phyloP scores from a whole-genome alignment of 1,140 invertebrate genomes.

The Orchesella cincta region DNA sequence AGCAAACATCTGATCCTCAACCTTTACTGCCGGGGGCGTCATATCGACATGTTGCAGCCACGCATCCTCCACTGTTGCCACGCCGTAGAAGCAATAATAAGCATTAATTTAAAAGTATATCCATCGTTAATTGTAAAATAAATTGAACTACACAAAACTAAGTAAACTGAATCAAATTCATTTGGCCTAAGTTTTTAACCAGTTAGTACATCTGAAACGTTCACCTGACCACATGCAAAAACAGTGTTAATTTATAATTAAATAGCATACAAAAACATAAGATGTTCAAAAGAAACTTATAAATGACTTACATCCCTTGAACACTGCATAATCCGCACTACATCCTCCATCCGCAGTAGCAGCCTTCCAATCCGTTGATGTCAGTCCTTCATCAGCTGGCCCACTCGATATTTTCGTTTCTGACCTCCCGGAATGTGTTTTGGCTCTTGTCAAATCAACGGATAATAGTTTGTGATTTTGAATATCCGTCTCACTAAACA shows the following conservation, averaged over 20 bases:
- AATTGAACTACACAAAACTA: too few species aligned
- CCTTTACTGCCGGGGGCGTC: too few species aligned
- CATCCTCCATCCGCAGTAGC: slow-evolving; percentile 37
- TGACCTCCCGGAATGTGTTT: slow-evolving; percentile 10
- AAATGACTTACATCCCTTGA: slow-evolving; percentile 40
- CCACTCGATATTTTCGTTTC: neutral
- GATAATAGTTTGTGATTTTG: neutral
- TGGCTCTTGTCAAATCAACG: neutral
- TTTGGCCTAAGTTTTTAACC: slow-evolving; percentile 35
- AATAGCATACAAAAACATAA: neutral
- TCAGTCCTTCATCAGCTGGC: neutral
- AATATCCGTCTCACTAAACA: too few species aligned
- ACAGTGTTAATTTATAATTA: neutral
- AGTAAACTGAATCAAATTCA: too few species aligned
- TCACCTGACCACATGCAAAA: slow-evolving; percentile 19
- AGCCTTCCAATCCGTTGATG: slow-evolving; percentile 33
- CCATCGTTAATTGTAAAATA: too few species aligned
- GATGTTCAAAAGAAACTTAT: neutral
- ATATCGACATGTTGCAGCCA: too few species aligned
- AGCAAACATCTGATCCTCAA: too few species aligned
- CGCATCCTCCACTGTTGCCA: too few species aligned
- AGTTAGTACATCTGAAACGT: slow-evolving; percentile 30
- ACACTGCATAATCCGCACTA: slow-evolving; percentile 46
- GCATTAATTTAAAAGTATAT: too few species aligned
- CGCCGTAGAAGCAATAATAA: too few species aligned